phyloP scores from a whole-genome alignment of 2,113 vertebrate species.

The Sinosuthora webbiana region DNA sequence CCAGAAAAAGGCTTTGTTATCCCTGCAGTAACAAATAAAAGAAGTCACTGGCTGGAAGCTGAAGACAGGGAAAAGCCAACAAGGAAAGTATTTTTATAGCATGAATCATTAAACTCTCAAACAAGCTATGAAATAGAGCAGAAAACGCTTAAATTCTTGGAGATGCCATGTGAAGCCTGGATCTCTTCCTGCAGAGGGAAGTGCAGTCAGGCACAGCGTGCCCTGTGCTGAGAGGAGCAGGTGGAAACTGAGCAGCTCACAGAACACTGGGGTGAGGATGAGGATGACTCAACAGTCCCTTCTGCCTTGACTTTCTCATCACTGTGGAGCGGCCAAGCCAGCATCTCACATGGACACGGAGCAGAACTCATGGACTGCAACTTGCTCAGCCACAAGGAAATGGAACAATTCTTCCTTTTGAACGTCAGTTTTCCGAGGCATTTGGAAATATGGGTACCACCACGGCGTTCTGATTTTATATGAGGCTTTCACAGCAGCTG shows the following conservation, averaged over 20 bases:
- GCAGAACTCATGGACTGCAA: fast-evolving
- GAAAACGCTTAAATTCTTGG: neutral
- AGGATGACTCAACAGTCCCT: neutral
- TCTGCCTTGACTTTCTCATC: neutral
- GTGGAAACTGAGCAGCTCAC: neutral
- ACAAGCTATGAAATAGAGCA: neutral
- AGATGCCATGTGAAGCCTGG: neutral
- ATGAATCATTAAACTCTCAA: slow-evolving; percentile 1
- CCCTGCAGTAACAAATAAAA: neutral
- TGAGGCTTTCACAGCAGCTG: neutral
- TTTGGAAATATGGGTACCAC: neutral
- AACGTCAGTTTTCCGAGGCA: neutral
- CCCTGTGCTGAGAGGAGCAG: neutral
- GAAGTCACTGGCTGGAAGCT: neutral
- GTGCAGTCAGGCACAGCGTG: neutral
- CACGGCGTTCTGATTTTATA: fast-evolving
- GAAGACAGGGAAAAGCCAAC: slow-evolving; percentile 18
- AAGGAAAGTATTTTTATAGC: slow-evolving; percentile 9
- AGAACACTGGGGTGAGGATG: neutral
- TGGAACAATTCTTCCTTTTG: neutral
- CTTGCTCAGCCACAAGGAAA: neutral
- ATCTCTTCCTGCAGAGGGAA: neutral
- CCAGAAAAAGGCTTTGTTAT: neutral
- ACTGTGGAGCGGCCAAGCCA: fast-evolving
- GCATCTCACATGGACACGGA: fast-evolving